A percentile compares a stretch with the other conserved stretches of the same genome.
phyloP scores from a whole-genome alignment of 2,113 vertebrate genomes.

The cat (Felis catus) region DNA sequence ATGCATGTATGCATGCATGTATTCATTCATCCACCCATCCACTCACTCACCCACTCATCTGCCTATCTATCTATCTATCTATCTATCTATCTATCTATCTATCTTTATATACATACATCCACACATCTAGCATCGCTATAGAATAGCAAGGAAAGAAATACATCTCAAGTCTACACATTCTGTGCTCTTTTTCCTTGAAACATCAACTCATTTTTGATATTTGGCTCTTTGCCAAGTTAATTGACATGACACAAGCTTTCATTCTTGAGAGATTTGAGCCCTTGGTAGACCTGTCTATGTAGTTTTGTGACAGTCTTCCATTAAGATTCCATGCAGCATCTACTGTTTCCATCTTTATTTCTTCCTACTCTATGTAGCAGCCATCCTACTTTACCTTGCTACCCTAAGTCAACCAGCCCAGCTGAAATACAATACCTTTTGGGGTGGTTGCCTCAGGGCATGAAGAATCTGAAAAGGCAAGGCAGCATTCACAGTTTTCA shows the following conservation, averaged over 20 bases:
- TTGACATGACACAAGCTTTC: neutral
- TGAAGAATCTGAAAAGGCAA: neutral
- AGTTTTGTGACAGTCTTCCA: neutral
- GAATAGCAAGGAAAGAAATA: neutral
- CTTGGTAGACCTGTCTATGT: neutral
- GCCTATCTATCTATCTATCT: neutral
- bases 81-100: neutral
- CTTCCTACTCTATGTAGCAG: neutral
- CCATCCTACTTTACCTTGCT: neutral
- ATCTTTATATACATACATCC: neutral
- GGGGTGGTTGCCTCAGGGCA: neutral
- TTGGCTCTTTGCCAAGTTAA: neutral
- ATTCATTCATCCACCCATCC: neutral
- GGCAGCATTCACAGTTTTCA: neutral
- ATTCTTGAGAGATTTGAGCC: neutral
- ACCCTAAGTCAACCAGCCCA: neutral
- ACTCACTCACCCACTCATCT: neutral
- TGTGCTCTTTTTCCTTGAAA: neutral
- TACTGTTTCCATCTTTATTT: neutral
- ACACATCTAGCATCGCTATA: neutral
- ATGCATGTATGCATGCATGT: neutral
- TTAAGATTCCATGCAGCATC: neutral
- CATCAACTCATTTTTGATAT: neutral
- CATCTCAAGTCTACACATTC: neutral
- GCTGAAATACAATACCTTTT: neutral